Evolutionary conservation across 2,888 invertebrate species (phyloP).

Genomic region (Troides oblongomaculatus): DNA sequence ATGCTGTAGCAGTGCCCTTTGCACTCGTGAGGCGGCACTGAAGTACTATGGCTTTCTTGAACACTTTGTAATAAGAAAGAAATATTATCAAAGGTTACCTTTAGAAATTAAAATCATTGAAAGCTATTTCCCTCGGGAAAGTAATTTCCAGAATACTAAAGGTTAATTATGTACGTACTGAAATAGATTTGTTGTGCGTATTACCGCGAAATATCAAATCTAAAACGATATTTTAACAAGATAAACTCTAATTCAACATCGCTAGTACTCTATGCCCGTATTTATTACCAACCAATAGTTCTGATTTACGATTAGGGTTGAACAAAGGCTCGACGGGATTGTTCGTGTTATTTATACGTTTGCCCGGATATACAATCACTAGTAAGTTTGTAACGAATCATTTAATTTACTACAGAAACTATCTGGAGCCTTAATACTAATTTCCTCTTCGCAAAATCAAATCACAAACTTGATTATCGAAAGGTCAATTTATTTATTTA

Average conservation of each 20-base stretch:
- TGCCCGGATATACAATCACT: constrained; percentile 39
- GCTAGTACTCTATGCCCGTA: constrained; percentile 72
- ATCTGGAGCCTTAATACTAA: constrained; percentile 11
- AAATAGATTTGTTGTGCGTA: not conserved
- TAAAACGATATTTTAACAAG: constrained; percentile 74
- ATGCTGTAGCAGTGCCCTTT: not conserved
- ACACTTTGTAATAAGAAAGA: not conserved
- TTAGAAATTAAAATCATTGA: not conserved
- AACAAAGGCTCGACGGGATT: constrained; percentile 55
- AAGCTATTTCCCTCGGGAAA: not conserved
- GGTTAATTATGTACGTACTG: not conserved
- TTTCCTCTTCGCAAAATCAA: constrained; percentile 15
- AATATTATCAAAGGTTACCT: not conserved
- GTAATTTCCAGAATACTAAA: not conserved
- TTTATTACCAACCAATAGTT: constrained; percentile 77
- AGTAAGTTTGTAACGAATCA: constrained; percentile 23
- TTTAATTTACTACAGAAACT: constrained; percentile 23
- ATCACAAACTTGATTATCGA: constrained; percentile 18
- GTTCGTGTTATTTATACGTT: constrained; percentile 61
- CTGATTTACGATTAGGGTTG: constrained; percentile 71
- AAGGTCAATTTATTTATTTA: constrained; percentile 11
- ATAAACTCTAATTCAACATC: constrained; percentile 78
- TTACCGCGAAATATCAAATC: constrained; percentile 38
- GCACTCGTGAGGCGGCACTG: not conserved
- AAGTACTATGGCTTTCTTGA: not conserved